phyloP scores from a whole-genome alignment of 1,140 invertebrate genomes.

The Drosophila novamexicana region DNA sequence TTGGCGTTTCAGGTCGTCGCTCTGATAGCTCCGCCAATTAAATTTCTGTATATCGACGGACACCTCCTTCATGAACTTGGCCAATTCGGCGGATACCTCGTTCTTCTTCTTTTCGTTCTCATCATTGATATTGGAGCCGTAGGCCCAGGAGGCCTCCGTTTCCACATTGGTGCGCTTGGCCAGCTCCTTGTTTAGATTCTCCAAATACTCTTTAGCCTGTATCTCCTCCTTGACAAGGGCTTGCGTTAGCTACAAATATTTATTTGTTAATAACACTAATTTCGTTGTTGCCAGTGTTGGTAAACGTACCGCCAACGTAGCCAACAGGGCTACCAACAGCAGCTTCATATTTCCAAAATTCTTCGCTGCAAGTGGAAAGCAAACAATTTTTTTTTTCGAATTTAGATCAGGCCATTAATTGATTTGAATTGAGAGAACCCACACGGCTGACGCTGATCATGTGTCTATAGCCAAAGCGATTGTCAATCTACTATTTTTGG shows the following conservation, averaged over 20 bases:
- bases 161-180: slow-evolving; percentile 86
- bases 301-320: slow-evolving; percentile 69
- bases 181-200: slow-evolving; percentile 86
- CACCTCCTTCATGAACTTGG: slow-evolving; percentile 81
- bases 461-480: not conserved
- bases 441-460: slow-evolving; percentile 41
- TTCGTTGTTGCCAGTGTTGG: not conserved
- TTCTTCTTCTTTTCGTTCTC: slow-evolving; percentile 87
- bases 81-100: slow-evolving; percentile 78
- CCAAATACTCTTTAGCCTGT: slow-evolving; percentile 86
- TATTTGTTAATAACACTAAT: not conserved
- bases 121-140: slow-evolving; percentile 90
- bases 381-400: slow-evolving; percentile 26
- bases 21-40: slow-evolving; percentile 87
- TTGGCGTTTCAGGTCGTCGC: slow-evolving; percentile 87
- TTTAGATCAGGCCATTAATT: slow-evolving; percentile 43
- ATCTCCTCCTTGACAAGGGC: slow-evolving; percentile 85
- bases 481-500: not conserved
- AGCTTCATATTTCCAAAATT: slow-evolving; percentile 66
- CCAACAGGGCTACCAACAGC: slow-evolving; percentile 59
- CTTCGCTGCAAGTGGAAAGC: slow-evolving; percentile 44
- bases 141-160: slow-evolving; percentile 88
- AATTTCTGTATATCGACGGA: slow-evolving; percentile 86
- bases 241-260: slow-evolving; percentile 45
- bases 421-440: slow-evolving; percentile 17